Percentiles rank a stretch among this genome's conserved stretches.
phyloP scores from a whole-genome alignment of 1,140 invertebrate species.

The Hestina assimilis region DNA sequence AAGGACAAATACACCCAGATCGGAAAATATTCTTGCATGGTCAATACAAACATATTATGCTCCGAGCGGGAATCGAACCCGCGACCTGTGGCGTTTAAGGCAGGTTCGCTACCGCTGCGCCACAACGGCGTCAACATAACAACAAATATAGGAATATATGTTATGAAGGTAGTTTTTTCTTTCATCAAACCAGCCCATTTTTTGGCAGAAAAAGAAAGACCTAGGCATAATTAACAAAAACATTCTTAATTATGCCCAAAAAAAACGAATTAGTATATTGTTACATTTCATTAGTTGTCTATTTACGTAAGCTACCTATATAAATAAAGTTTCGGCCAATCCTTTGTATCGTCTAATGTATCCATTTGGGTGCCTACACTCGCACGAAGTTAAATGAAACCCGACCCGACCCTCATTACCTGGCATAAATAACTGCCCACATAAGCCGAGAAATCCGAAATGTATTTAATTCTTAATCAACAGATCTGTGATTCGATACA shows the following conservation, averaged over 20 bases:
- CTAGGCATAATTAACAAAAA: neutral
- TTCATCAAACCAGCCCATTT: too few relatives aligned
- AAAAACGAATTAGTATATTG: neutral
- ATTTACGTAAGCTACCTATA: neutral
- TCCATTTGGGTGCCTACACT: conserved; percentile 9
- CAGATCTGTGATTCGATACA: conserved; percentile 39
- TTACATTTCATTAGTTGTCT: neutral
- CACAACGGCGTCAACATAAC: too few relatives aligned
- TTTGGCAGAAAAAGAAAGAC: too few relatives aligned
- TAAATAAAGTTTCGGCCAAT: conserved; percentile 15
- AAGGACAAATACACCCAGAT: too few relatives aligned
- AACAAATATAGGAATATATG: too few relatives aligned
- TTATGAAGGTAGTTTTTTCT: too few relatives aligned
- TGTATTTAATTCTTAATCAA: conserved; percentile 63
- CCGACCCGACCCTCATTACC: conserved; percentile 29
- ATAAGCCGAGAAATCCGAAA: conserved; percentile 35
- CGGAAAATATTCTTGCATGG: too few relatives aligned
- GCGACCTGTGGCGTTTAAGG: too few relatives aligned
- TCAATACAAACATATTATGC: too few relatives aligned
- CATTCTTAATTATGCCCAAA: neutral
- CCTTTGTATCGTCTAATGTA: conserved; percentile 1
- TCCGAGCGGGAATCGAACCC: too few relatives aligned
- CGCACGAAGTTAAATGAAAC: conserved; percentile 28
- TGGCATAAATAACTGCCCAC: conserved; percentile 35
- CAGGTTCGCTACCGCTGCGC: too few relatives aligned